These are phyloP conservation scores for Oncorhynchus kisutch DNA, from an alignment of 2,113 vertebrate species.

Conservation along the genomic window DNA sequence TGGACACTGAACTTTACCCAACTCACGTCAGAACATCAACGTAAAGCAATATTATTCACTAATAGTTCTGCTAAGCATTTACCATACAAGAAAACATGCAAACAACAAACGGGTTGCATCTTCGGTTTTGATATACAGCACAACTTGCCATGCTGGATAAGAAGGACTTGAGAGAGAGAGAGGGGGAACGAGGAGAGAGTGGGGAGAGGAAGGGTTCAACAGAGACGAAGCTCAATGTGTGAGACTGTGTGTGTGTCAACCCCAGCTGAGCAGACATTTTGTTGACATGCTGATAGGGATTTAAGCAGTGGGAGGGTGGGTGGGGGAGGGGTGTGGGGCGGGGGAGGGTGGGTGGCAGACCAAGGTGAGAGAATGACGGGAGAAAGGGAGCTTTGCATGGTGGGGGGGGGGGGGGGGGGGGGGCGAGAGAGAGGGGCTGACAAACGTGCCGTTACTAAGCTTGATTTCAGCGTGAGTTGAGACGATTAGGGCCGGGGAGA, in stretches of 20 bases:
- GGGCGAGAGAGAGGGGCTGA: slow-evolving; percentile 58
- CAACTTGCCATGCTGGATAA: no score
- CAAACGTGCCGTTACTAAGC: slow-evolving; percentile 75
- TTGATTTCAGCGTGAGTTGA: slow-evolving; percentile 75
- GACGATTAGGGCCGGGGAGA: slow-evolving; percentile 67
- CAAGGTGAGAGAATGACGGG: slow-evolving; percentile 73
- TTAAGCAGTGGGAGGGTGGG: slow-evolving; percentile 80
- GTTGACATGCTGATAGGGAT: slow-evolving; percentile 83
- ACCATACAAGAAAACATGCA: no score
- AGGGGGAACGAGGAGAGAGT: background rate
- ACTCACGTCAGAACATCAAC: no score
- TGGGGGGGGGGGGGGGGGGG: slow-evolving; percentile 32
- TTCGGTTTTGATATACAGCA: no score
- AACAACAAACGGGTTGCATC: no score
- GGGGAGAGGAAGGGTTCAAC: slow-evolving; percentile 65
- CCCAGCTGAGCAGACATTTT: slow-evolving; percentile 82
- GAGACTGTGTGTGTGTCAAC: slow-evolving; percentile 63
- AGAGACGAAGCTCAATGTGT: slow-evolving; percentile 64
- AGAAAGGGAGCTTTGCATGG: slow-evolving; percentile 52
- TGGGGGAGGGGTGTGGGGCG: slow-evolving; percentile 22
- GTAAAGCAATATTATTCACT: no score
- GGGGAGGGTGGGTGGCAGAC: slow-evolving; percentile 75
- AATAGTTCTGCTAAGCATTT: no score
- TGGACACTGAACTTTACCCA: no score
- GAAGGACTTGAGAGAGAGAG: no score